A percentile compares a stretch with the other conserved stretches of the same genome.
phyloP scores from a whole-genome alignment of 2,888 invertebrate species.

The Camptogramma bilineatum region DNA sequence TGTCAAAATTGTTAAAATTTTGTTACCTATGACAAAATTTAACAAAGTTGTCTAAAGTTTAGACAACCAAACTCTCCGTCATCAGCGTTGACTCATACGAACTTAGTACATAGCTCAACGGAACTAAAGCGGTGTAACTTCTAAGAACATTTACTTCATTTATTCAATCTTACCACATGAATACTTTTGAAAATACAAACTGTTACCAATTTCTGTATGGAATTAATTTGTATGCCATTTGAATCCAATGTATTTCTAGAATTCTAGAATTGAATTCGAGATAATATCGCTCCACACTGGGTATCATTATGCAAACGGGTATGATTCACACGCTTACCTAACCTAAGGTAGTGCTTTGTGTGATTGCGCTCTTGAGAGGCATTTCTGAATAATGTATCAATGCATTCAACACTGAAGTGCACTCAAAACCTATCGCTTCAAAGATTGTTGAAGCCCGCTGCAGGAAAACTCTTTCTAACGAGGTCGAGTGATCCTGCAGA shows the following conservation, averaged over 20 bases:
- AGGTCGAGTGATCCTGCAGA: conserved; percentile 4
- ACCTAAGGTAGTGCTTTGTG: conserved; percentile 20
- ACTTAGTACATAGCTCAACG: no score
- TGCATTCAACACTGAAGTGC: conserved; percentile 24
- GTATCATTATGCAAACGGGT: conserved; percentile 21
- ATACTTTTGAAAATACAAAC: no score
- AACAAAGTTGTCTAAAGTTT: no score
- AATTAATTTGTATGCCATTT: background rate
- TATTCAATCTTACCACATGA: no score
- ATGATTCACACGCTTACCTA: conserved; percentile 27
- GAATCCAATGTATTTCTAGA: background rate
- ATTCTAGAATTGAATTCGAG: conserved; percentile 5
- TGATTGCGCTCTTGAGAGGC: conserved; percentile 10
- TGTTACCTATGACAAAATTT: no score
- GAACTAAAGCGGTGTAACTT: no score
- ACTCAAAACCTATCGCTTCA: conserved; percentile 14
- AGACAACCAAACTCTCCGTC: no score
- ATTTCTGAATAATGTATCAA: conserved; percentile 11
- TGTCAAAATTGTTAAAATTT: no score
- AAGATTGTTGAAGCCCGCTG: conserved; percentile 16
- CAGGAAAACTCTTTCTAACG: conserved; percentile 8
- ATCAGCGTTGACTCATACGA: no score
- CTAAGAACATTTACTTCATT: background rate
- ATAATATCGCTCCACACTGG: conserved; percentile 14
- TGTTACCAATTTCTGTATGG: background rate